Evolutionary conservation across 2,888 invertebrate species (phyloP).

Genomic region (Ormyrus thymus): DNA sequence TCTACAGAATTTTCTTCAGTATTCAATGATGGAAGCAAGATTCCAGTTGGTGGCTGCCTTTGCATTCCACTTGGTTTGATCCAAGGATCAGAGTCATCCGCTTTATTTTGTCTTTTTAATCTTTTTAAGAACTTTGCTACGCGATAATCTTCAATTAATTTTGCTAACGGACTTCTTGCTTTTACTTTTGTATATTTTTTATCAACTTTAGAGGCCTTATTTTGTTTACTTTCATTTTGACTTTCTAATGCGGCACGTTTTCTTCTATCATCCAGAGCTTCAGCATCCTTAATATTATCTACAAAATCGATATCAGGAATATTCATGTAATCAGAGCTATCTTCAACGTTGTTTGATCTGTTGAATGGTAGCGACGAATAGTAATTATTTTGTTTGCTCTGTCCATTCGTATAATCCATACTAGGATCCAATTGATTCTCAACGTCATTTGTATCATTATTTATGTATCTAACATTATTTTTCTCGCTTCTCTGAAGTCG

Average conservation of each 20-base stretch:
- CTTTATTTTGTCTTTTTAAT: constrained; percentile 36
- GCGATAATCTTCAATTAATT: not conserved
- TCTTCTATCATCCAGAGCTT: constrained; percentile 43
- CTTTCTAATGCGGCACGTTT: constrained; percentile 35
- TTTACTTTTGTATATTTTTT: constrained; percentile 4
- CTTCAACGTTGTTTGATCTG: constrained; percentile 50
- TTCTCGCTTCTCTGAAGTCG: constrained; percentile 66
- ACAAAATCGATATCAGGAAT: constrained; percentile 58
- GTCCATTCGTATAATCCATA: constrained; percentile 66
- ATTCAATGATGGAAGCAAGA: constrained; percentile 69
- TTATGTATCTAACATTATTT: constrained; percentile 47
- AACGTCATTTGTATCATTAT: constrained; percentile 56
- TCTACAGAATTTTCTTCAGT: constrained; percentile 77
- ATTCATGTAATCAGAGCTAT: constrained; percentile 56
- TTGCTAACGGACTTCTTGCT: constrained; percentile 24
- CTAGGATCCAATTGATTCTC: constrained; percentile 61
- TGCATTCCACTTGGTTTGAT: constrained; percentile 62
- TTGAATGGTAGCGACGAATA: constrained; percentile 51
- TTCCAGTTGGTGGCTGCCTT: constrained; percentile 70
- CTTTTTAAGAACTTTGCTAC: constrained; percentile 30
- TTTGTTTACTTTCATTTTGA: constrained; percentile 22
- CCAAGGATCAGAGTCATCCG: constrained; percentile 27
- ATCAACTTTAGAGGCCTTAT: not conserved
- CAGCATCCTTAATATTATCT: constrained; percentile 57
- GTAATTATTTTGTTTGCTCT: constrained; percentile 58